A percentile compares a stretch with the other conserved stretches of the same genome.
Evolutionary conservation across 1,140 invertebrate species (phyloP).

Genomic region (Agrilus planipennis): DNA sequence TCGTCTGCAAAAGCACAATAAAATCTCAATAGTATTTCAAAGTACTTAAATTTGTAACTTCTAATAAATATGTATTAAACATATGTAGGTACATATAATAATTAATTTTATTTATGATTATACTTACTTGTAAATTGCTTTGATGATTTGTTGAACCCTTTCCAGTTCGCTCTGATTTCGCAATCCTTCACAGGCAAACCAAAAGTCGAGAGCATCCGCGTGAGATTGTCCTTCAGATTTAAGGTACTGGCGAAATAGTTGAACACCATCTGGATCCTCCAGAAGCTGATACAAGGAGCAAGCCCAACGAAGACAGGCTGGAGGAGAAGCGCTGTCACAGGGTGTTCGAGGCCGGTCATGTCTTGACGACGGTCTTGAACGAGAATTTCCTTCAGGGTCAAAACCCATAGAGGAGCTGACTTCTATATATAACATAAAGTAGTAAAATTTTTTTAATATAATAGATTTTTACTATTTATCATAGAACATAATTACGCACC

Average conservation of each 20-base stretch:
- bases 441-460: not conserved
- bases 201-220: constrained; percentile 72
- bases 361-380: constrained; percentile 7
- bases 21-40: not conserved
- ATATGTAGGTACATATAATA: not conserved
- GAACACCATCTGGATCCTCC: constrained; percentile 73
- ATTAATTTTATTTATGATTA: constrained; percentile 11
- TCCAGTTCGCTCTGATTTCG: constrained; percentile 63
- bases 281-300: constrained; percentile 67
- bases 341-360: constrained; percentile 8
- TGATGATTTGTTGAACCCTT: constrained; percentile 62
- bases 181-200: constrained; percentile 83
- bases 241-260: constrained; percentile 73
- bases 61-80: not conserved
- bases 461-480: not conserved
- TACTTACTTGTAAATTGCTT: constrained; percentile 65
- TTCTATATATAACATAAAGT: not conserved
- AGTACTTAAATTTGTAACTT: constrained; percentile 3
- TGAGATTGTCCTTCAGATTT: constrained; percentile 65
- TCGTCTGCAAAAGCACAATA: constrained; percentile 36
- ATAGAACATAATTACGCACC: constrained; percentile 8
- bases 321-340: constrained; percentile 40
- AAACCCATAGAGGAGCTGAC: constrained; percentile 10
- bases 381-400: constrained; percentile 16
- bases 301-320: constrained; percentile 77